A percentile compares a stretch with the other conserved stretches of the same genome.
These are phyloP conservation scores for Synanthedon andrenaeformis DNA, from an alignment of 2,888 invertebrate species.

Conservation along the genomic window DNA sequence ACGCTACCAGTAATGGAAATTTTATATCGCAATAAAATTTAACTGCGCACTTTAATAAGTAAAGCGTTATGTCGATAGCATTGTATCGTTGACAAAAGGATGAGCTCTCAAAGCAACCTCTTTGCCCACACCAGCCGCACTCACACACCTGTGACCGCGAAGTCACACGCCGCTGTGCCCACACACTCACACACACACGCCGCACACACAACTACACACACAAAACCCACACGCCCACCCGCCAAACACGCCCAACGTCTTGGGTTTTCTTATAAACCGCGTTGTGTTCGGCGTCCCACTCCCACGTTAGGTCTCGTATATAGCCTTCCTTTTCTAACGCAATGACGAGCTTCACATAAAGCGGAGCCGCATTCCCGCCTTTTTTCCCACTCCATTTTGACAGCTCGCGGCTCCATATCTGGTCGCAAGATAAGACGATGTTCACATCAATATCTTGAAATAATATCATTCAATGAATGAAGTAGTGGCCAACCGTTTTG, in stretches of 20 bases:
- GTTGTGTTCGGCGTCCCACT: conserved; percentile 59
- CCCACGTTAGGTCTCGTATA: conserved; percentile 18
- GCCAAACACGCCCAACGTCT: conserved; percentile 71
- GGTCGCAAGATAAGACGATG: conserved; percentile 62
- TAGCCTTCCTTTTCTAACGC: conserved; percentile 45
- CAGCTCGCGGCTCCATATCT: conserved; percentile 71
- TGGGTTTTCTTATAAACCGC: conserved; percentile 71
- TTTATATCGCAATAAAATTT: conserved; percentile 58
- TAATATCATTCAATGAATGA: not conserved
- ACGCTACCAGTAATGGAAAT: conserved; percentile 43
- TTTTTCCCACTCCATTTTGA: conserved; percentile 72
- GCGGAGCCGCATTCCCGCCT: conserved; percentile 71
- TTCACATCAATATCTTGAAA: conserved; percentile 35
- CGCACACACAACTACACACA: conserved; percentile 39
- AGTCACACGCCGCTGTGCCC: conserved; percentile 29
- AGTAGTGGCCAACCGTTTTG: no score
- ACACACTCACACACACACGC: conserved; percentile 33
- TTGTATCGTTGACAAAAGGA: conserved; percentile 67
- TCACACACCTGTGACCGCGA: conserved; percentile 44
- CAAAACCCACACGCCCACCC: conserved; percentile 65
- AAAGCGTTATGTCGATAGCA: conserved; percentile 55
- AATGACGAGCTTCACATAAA: conserved; percentile 71
- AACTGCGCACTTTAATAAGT: conserved; percentile 64
- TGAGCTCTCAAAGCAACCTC: conserved; percentile 36
- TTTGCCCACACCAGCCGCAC: conserved; percentile 32